Conservation (phyloP, 2,888 invertebrate genomes). For the Tipula confusa region DNA sequence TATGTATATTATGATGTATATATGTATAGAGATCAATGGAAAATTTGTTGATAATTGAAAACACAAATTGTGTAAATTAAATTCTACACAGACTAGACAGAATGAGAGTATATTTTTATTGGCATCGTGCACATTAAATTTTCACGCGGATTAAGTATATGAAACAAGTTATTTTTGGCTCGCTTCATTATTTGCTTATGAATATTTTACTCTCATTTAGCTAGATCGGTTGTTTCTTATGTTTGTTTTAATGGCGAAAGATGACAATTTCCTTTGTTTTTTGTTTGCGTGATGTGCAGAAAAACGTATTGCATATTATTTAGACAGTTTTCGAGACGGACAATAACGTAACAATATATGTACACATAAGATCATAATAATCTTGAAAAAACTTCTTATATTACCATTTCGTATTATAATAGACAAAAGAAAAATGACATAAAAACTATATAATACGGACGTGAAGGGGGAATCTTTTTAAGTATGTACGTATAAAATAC, state of each 20-base stretch:
- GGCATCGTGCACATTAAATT: neutral
- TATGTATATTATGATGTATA: neutral
- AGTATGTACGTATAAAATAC: neutral
- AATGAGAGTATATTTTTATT: constrained; percentile 4
- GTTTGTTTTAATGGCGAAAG: neutral
- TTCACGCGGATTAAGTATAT: neutral
- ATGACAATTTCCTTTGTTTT: neutral
- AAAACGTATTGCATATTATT: neutral
- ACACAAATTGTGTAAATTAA: neutral
- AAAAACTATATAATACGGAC: neutral
- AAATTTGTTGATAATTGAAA: neutral
- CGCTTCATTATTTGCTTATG: neutral
- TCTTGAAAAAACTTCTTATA: neutral
- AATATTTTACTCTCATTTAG: too few species aligned
- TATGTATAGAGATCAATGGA: neutral
- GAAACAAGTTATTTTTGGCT: constrained; percentile 12
- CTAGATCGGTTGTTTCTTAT: neutral
- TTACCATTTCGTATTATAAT: neutral
- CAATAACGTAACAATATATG: neutral
- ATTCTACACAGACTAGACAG: neutral
- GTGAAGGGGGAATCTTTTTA: neutral
- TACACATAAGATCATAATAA: neutral
- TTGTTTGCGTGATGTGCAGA: neutral
- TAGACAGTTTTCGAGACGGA: neutral
- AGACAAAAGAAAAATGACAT: neutral